Base-by-base conservation (phyloP, 35 echinoderm and acorn worm species). In the Amphiura filiformis region DNA sequence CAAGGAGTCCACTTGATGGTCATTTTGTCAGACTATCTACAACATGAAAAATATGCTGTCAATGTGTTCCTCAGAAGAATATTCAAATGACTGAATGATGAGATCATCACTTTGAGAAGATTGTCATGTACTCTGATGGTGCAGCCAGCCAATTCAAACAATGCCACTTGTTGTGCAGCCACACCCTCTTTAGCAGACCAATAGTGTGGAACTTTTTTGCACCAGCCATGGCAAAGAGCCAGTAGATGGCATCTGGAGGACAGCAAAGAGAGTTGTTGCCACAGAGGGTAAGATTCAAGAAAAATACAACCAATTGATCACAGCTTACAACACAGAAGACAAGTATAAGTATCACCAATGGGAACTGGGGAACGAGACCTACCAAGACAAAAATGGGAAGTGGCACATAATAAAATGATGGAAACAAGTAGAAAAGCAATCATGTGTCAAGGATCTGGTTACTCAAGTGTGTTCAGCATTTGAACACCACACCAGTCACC, bases 141-240 rank as follows among this genome's bases (percentile, higher is more conserved):
- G 30, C 87, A 36, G 34, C 56, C 31, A 86, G 32, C 36, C 84
- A 82, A 64, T 89, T 80, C 49, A 89, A 80, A 13, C 78, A 82
- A 34, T 13, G 87, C 33, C 82, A 37, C 56, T 18, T 82, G 2
- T 56, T 89, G 22, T 56, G 36, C 70, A 80, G 33, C 20, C 0
- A 20, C 9, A 79, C 80, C 28, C 80, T 82, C 12, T 7, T 82
- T 17, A 15, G 35, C 0, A 1, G 37, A 35, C 1, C 30, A 33
- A 86, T 86, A 32, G 28, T 18, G 13, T 76, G 84, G 84, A 75
- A 65, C 13, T 86, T 86, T n/a, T 86, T 86, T 40, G 80, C 80
- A 82, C 80, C 26, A 37, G 56, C 13, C 84, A 86, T 38, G 84
- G 84, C 15, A 76, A 76, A 64, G 83, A 49, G 35, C 57, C 41